Percentiles rank a stretch among this genome's conserved stretches.
These are phyloP conservation scores for Otis tarda DNA, from an alignment of 2,113 vertebrate species.

Conservation along the genomic window DNA sequence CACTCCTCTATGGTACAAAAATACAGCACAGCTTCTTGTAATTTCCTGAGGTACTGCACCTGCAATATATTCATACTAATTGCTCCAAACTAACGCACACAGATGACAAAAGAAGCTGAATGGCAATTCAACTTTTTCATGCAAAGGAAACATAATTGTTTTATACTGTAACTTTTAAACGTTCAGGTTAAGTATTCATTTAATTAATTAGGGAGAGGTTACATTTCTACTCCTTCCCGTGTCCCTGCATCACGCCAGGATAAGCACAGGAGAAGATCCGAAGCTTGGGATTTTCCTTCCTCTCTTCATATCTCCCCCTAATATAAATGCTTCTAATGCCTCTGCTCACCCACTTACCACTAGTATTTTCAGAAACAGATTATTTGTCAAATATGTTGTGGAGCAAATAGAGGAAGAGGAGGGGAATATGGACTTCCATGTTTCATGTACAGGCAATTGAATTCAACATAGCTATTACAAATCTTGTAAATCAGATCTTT, in stretches of 20 bases:
- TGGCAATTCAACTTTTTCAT: neutral
- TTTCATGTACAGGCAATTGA: neutral
- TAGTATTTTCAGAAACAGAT: neutral
- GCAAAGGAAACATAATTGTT: conserved; percentile 34
- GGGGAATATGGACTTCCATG: neutral
- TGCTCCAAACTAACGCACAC: neutral
- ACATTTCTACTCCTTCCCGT: neutral
- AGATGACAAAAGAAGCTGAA: conserved; percentile 40
- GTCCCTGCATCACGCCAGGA: neutral
- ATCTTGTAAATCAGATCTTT: neutral
- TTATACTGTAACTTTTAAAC: conserved; percentile 23
- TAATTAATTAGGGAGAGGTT: neutral
- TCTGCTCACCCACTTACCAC: neutral
- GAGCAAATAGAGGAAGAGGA: neutral
- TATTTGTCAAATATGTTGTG: neutral
- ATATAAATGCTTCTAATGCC: neutral
- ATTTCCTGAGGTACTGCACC: conserved; percentile 46
- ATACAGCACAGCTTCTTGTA: neutral
- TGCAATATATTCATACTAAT: conserved; percentile 56
- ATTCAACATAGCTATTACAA: neutral
- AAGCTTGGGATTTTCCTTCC: neutral
- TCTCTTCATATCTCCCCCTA: neutral
- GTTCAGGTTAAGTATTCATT: conserved; percentile 40
- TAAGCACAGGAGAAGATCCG: neutral
- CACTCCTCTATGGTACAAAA: neutral